Conservation (phyloP, 35 echinoderm and acorn worm species). For the Eucidaris tribuloides region DNA sequence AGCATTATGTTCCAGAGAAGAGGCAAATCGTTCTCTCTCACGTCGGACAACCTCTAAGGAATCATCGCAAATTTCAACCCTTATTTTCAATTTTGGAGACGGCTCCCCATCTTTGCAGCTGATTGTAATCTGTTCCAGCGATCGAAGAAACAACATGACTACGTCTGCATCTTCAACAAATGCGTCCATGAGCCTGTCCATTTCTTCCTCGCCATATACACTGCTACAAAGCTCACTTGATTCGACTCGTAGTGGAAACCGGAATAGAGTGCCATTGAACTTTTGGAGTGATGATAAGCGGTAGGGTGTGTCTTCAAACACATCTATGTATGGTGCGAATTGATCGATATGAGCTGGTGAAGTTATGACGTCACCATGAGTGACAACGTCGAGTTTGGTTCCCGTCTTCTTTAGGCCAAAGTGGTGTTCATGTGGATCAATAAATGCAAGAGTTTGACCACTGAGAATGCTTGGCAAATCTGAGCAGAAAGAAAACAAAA, state of each 20-base stretch:
- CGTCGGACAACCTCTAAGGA: neutral
- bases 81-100: neutral
- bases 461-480: conserved; percentile 78
- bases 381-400: neutral
- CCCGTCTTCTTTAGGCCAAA: neutral
- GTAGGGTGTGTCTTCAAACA: conserved; percentile 28
- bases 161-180: conserved; percentile 73
- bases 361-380: neutral
- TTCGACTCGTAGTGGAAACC: conserved; percentile 71
- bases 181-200: conserved; percentile 29
- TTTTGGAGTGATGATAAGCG: neutral
- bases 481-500: neutral
- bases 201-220: conserved; percentile 31
- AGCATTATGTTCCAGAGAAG: neutral
- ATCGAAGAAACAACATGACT: conserved; percentile 66
- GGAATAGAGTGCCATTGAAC: conserved; percentile 64
- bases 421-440: conserved; percentile 33
- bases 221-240: conserved; percentile 8
- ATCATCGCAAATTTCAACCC: neutral
- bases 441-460: conserved; percentile 38
- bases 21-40: neutral
- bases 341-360: conserved; percentile 37
- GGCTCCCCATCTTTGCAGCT: neutral
- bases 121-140: conserved; percentile 46
- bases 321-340: conserved; percentile 45